phyloP scores from a whole-genome alignment of 2,797 vertebrate species.

The Myripristis murdjan region DNA sequence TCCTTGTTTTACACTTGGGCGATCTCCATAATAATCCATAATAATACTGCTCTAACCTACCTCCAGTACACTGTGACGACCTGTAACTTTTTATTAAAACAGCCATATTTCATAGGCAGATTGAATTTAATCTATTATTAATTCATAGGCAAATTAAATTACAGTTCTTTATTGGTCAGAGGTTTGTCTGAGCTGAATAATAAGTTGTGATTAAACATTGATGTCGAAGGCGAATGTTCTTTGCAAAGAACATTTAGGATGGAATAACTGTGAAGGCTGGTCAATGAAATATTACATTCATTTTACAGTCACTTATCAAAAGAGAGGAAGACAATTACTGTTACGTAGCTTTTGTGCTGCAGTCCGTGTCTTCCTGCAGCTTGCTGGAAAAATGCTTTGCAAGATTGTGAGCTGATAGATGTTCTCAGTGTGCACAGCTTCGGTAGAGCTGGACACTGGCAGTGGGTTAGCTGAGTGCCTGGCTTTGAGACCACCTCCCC shows the following conservation, averaged over 20 bases:
- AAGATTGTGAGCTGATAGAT: no score
- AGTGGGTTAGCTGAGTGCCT: no score
- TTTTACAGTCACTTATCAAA: constrained; percentile 26
- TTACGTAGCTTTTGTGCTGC: background rate
- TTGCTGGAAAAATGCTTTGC: background rate
- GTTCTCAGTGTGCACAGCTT: no score
- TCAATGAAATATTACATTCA: constrained; percentile 13
- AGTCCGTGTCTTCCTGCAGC: background rate
- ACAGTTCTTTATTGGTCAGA: constrained; percentile 58
- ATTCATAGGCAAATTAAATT: constrained; percentile 64
- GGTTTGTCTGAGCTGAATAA: constrained; percentile 58
- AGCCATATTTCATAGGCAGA: constrained; percentile 62
- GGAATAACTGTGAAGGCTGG: constrained; percentile 18
- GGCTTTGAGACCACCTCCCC: no score
- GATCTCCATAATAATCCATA: constrained; percentile 37
- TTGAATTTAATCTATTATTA: constrained; percentile 63
- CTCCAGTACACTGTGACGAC: constrained; percentile 33
- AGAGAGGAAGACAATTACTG: background rate
- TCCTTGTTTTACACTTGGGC: constrained; percentile 50
- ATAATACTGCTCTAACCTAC: constrained; percentile 39
- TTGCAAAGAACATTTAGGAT: constrained; percentile 14
- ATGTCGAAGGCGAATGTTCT: constrained; percentile 30
- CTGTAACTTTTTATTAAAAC: constrained; percentile 65
- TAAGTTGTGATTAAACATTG: constrained; percentile 63
- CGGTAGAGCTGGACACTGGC: no score